Evolutionary conservation across 2,113 vertebrate genomes (phyloP).

Genomic region (Muntiacus muntjak): DNA sequence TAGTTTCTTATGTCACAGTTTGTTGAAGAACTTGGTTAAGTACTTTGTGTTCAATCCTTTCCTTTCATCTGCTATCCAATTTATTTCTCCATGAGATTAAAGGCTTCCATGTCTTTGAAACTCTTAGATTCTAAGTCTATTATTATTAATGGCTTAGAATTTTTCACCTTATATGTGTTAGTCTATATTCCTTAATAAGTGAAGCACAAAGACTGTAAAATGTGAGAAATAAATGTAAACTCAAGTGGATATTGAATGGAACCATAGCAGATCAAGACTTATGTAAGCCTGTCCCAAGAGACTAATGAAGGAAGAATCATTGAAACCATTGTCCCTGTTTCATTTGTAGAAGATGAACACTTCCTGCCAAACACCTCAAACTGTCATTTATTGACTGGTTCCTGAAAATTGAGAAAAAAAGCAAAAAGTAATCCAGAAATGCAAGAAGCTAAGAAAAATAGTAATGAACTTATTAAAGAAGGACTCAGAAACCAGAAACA

Average conservation of each 20-base stretch:
- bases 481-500: not conserved
- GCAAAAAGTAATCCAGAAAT: not conserved
- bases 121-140: not conserved
- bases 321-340: not conserved
- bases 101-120: slow-evolving; percentile 53
- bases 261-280: not conserved
- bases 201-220: not conserved
- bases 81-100: slow-evolving; percentile 52
- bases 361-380: not conserved
- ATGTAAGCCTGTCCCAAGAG: not conserved
- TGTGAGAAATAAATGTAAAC: fast-evolving
- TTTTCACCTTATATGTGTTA: not conserved
- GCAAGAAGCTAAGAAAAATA: not conserved
- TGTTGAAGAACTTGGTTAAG: slow-evolving; percentile 25
- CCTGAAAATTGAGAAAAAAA: not conserved
- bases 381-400: not conserved
- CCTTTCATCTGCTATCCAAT: slow-evolving; percentile 31
- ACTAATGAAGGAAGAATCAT: not conserved
- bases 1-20: slow-evolving; percentile 36
- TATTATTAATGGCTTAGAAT: not conserved
- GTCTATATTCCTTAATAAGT: not conserved
- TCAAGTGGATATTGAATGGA: not conserved
- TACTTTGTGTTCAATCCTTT: not conserved
- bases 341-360: not conserved
- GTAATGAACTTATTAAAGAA: not conserved